Evolutionary conservation across 1,140 invertebrate genomes (phyloP).

Genomic region (Rhyzopertha dominica): DNA sequence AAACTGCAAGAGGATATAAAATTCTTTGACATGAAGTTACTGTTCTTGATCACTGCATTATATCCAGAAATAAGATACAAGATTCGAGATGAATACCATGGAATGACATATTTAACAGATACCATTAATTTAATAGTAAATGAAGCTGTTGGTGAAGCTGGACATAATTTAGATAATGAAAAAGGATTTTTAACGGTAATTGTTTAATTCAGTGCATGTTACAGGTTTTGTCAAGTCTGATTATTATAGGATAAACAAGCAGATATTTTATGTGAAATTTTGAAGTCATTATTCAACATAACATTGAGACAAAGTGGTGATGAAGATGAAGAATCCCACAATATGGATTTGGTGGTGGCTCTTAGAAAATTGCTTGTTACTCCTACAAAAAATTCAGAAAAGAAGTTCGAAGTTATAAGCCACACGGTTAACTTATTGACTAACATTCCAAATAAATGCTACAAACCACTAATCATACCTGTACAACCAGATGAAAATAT

Average conservation of each 20-base stretch:
- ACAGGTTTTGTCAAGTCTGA: slow-evolving; percentile 16
- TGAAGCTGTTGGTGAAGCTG: slow-evolving; percentile 35
- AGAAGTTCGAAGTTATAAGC: slow-evolving; percentile 66
- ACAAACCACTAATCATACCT: slow-evolving; percentile 43
- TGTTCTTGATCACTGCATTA: slow-evolving; percentile 84
- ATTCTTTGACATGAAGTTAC: slow-evolving; percentile 81
- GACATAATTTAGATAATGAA: slow-evolving; percentile 3
- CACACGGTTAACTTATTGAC: slow-evolving; percentile 61
- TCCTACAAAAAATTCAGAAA: slow-evolving; percentile 54
- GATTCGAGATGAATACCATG: slow-evolving; percentile 73
- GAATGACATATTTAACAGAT: slow-evolving; percentile 73
- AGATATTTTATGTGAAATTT: slow-evolving; percentile 72
- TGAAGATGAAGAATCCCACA: slow-evolving; percentile 66
- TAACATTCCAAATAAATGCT: slow-evolving; percentile 47
- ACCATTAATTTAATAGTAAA: slow-evolving; percentile 69
- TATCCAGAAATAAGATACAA: slow-evolving; percentile 63
- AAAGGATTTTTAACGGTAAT: slow-evolving; percentile 12
- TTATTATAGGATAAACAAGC: slow-evolving; percentile 58
- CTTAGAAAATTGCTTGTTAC: slow-evolving; percentile 67
- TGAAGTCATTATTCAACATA: slow-evolving; percentile 88
- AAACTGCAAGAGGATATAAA: slow-evolving; percentile 64
- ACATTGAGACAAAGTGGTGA: slow-evolving; percentile 54
- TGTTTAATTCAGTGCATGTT: slow-evolving; percentile 14
- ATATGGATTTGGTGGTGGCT: slow-evolving; percentile 65
- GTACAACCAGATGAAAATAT: slow-evolving; percentile 29